phyloP scores from a whole-genome alignment of 1,140 invertebrate genomes.

The Hormaphis cornu region DNA sequence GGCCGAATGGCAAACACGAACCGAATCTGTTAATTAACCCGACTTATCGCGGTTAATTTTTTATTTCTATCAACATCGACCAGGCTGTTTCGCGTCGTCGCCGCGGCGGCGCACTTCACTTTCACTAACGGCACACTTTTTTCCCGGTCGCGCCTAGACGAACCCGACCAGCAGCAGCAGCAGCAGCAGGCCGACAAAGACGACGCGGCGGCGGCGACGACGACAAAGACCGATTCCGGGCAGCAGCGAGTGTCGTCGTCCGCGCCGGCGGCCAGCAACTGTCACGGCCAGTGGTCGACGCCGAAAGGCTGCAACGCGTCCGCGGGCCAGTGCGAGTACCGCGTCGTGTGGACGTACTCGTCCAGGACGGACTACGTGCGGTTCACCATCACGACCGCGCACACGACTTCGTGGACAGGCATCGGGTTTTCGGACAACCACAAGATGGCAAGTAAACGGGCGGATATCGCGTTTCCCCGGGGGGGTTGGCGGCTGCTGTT shows the following conservation, averaged over 20 bases:
- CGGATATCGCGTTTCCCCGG: too few relatives aligned
- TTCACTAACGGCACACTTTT: not conserved
- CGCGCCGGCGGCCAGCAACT: conserved; percentile 40
- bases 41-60: too few relatives aligned
- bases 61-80: too few relatives aligned
- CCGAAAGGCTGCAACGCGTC: conserved; percentile 59
- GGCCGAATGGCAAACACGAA: too few relatives aligned
- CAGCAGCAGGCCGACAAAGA: not conserved
- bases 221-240: not conserved
- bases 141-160: not conserved
- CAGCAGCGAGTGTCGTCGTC: not conserved
- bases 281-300: conserved; percentile 67
- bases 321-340: conserved; percentile 71
- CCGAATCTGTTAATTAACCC: too few relatives aligned
- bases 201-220: not conserved
- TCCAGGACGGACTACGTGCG: conserved; percentile 65
- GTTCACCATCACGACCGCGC: conserved; percentile 76
- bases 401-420: conserved; percentile 82
- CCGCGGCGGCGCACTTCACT: too few relatives aligned
- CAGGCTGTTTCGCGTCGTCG: too few relatives aligned
- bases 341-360: conserved; percentile 73
- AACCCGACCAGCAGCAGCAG: not conserved
- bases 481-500: too few relatives aligned
- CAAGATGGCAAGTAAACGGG: conserved; percentile 59
- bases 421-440: conserved; percentile 82